Evolutionary conservation across 2,888 invertebrate genomes (phyloP).

Genomic region (Argyresthia goedartella): DNA sequence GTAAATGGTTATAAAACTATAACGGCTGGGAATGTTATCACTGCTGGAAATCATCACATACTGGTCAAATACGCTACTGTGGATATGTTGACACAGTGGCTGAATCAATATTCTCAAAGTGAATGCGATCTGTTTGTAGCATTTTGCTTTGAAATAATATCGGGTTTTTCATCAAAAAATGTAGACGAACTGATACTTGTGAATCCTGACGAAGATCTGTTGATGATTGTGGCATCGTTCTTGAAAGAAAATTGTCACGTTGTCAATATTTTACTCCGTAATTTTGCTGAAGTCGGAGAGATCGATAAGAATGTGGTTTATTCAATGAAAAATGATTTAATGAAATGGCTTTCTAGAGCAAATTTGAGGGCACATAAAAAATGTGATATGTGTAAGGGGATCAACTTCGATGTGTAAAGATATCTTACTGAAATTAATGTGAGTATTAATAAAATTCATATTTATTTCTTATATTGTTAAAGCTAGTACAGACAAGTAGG

Average conservation of each 20-base stretch:
- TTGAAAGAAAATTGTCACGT: background rate
- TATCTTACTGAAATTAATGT: too few relatives aligned
- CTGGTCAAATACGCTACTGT: background rate
- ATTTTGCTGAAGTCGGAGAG: background rate
- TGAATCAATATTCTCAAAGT: slow-evolving; percentile 10
- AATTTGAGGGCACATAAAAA: background rate
- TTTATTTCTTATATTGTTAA: too few relatives aligned
- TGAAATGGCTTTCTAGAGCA: background rate
- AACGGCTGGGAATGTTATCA: background rate
- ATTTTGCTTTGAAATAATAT: background rate
- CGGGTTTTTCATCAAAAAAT: background rate
- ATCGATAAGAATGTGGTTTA: background rate
- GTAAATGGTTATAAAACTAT: background rate
- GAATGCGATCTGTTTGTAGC: slow-evolving; percentile 9
- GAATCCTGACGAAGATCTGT: slow-evolving; percentile 15
- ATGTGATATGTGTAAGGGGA: background rate
- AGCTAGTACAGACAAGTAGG: too few relatives aligned
- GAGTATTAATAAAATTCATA: too few relatives aligned
- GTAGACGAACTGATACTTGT: slow-evolving; percentile 6
- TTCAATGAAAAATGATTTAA: background rate
- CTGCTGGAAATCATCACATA: background rate
- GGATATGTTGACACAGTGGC: background rate
- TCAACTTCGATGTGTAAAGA: too few relatives aligned
- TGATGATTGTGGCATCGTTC: slow-evolving; percentile 9
- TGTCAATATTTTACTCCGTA: background rate